Evolutionary conservation across 2,113 vertebrate species (phyloP), one percentile per base, ranked within the genome.

Genomic region (Scortum barcoo): DNA sequence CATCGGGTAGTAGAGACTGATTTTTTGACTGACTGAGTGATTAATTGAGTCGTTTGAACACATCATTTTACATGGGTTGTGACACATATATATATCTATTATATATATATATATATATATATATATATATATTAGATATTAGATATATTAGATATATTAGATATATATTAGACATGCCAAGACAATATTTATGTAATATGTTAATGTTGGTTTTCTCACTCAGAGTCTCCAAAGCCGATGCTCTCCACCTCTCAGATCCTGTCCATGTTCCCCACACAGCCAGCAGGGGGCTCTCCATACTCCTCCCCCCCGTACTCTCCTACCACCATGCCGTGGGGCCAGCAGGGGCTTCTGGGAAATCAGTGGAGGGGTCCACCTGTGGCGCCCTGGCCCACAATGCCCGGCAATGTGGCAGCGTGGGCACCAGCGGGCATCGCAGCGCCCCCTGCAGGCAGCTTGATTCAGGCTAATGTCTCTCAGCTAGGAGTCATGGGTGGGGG

Each of bases 261-360:
- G 69, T 82, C 90, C 74, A 88, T 88, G 84, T 93, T 88, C 89
- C 76, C 88, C 61, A 50, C 62, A 6, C 89, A 84, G 61, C 87
- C 87, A 74, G 40, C 26, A 53, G 89, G 86, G 53, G 87, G 84
- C 60, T 60, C 89, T 75, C 81, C 77, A 0, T 90, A 76, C 73
- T 42, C 56, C 24, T 65, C 78, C 0, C 76, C 82, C 2, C 62
- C 78, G 2, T 84, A 83, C 33, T 69, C 82, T 62, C 90, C 91
- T 16, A 70, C 62, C 56, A 7, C 58, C 38, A 61, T 79, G 69
- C 61, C 91, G 19, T 91, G 90, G 90, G 74, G 38, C 20, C 84
- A 83, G 22, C 88, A 70, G 54, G 84, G 44, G 0, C 60, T 20
- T 58, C 20, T 54, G 60, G 89, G 73, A 22, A 80, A 73, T 72